Evolutionary conservation across 2,113 vertebrate genomes (phyloP).

Genomic region (Rhizomys pruinosus): DNA sequence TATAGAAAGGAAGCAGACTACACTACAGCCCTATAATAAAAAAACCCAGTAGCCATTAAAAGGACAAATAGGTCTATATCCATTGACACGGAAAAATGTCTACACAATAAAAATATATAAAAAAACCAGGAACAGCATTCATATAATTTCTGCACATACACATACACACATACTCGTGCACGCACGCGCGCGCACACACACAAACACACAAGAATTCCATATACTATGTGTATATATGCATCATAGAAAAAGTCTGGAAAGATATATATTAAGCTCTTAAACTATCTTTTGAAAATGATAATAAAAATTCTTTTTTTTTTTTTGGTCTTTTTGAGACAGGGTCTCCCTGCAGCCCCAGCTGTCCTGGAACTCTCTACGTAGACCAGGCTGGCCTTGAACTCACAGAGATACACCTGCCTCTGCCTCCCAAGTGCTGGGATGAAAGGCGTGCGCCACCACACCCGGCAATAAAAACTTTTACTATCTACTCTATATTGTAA

Average conservation of each 20-base stretch:
- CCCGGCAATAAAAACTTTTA: constrained; percentile 47
- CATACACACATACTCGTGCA: no score
- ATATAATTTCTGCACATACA: neutral
- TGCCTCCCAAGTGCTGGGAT: no score
- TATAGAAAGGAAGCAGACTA: constrained; percentile 34
- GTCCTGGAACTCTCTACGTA: no score
- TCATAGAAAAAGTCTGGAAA: constrained; percentile 77
- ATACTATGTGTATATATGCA: neutral
- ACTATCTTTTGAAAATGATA: constrained; percentile 55
- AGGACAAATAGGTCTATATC: neutral
- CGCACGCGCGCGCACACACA: no score
- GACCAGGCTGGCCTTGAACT: no score
- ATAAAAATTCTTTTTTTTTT: no score
- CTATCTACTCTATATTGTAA: constrained; percentile 54
- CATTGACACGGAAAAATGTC: neutral
- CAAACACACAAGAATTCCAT: no score
- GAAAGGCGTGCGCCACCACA: no score
- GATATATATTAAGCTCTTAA: constrained; percentile 71
- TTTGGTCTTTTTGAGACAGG: no score
- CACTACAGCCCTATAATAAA: neutral
- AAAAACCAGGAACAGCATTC: constrained; percentile 39
- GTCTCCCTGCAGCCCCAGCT: no score
- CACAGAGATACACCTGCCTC: no score
- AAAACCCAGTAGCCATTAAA: constrained; percentile 28
- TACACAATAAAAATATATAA: neutral